These are phyloP conservation scores for Albula glossodonta DNA, from an alignment of 2,113 vertebrate species.

Conservation along the genomic window DNA sequence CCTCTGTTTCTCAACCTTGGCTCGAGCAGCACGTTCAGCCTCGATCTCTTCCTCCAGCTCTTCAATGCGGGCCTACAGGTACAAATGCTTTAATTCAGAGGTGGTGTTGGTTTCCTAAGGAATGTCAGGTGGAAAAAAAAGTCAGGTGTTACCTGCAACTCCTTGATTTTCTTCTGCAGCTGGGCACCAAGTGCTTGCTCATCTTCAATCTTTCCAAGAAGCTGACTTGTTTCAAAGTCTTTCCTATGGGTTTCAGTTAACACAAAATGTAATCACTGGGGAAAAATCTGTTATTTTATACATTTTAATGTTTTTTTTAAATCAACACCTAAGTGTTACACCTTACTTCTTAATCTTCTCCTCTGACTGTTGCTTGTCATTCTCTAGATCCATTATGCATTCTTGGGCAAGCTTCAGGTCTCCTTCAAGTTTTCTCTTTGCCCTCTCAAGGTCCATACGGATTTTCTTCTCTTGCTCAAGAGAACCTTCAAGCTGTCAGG, in stretches of 20 bases:
- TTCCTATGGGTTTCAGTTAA: neutral
- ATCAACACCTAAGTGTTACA: neutral
- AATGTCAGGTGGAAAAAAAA: neutral
- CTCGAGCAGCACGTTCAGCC: slow-evolving; percentile 75
- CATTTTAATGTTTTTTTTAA: neutral
- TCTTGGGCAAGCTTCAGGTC: slow-evolving; percentile 71
- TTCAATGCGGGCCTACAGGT: slow-evolving; percentile 66
- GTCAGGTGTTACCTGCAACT: neutral
- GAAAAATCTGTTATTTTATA: too few species aligned
- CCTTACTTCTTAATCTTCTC: slow-evolving; percentile 55
- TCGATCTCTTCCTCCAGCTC: slow-evolving; percentile 86
- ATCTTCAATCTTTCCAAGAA: slow-evolving; percentile 13
- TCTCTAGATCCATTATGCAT: slow-evolving; percentile 79
- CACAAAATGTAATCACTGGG: neutral
- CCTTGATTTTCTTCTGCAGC: slow-evolving; percentile 15
- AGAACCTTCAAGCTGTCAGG: slow-evolving; percentile 66
- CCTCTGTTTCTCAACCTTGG: slow-evolving; percentile 80
- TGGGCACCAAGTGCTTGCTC: slow-evolving; percentile 6
- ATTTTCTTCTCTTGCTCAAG: slow-evolving; percentile 76
- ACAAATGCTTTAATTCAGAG: neutral
- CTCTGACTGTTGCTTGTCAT: slow-evolving; percentile 75
- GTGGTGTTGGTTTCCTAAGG: neutral
- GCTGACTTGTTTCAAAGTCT: slow-evolving; percentile 15
- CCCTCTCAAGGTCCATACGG: slow-evolving; percentile 72
- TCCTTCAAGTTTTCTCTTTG: slow-evolving; percentile 73